Percentiles rank a stretch among this genome's conserved stretches.
Conservation (phyloP, 1,140 invertebrate genomes). For the Zaprionus africanus region DNA sequence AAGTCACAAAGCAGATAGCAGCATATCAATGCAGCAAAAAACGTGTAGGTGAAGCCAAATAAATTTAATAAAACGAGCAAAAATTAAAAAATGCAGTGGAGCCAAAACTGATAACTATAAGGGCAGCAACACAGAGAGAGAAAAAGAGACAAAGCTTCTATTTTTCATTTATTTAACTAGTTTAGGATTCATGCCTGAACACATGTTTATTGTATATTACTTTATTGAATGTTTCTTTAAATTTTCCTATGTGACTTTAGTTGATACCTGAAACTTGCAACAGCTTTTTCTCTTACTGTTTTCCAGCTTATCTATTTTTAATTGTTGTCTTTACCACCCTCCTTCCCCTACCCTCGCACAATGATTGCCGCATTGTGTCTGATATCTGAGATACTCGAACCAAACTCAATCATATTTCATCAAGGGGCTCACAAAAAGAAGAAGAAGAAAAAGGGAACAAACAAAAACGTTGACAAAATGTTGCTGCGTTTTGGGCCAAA, state of each 20-base stretch:
- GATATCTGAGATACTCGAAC: slow-evolving; percentile 2
- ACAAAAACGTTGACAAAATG: slow-evolving; percentile 7
- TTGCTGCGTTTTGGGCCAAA: slow-evolving; percentile 19
- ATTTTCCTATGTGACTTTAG: no score
- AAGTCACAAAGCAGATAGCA: not conserved
- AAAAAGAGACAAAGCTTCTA: not conserved
- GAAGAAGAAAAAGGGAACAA: not conserved
- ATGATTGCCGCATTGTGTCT: not conserved
- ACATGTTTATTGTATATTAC: no score
- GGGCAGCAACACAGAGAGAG: not conserved
- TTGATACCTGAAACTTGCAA: no score
- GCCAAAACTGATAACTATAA: slow-evolving; percentile 4
- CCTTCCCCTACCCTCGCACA: not conserved
- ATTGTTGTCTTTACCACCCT: not conserved
- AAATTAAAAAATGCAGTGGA: not conserved
- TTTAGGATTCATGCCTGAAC: no score
- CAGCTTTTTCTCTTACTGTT: not conserved
- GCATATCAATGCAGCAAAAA: not conserved
- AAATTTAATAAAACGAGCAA: slow-evolving; percentile 51
- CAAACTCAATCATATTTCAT: slow-evolving; percentile 10
- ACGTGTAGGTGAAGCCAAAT: slow-evolving; percentile 1
- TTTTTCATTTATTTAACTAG: no score
- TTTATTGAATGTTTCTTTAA: no score
- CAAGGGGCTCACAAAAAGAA: not conserved
- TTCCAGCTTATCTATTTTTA: not conserved